Base-by-base conservation (phyloP, 2,888 invertebrate genomes). In the Seira musarum region DNA sequence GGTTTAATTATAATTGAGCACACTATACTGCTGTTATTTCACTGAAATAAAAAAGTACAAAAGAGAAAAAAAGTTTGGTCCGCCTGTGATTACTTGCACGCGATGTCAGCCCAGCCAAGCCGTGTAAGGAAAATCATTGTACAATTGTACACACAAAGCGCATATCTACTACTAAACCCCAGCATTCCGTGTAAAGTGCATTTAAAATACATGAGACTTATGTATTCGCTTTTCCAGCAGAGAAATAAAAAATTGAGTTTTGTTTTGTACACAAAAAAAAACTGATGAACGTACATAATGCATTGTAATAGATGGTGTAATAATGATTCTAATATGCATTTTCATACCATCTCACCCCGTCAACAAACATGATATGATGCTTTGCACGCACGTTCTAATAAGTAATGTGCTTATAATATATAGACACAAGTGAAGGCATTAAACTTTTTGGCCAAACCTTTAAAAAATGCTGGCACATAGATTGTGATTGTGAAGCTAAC, bases 1-100 rank as follows among this genome's bases (percentile, higher is more conserved):
- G 80, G 68, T 69, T 74, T 80, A 80, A 80, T 80, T 80, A 80
- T 80, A 80, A 80, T 80, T 80, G 80, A 80, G 73, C 73, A 80
- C 80, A 74, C 74, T 80, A 69, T 69, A 74, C 73, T 80, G 74
- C 73, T 80, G 80, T 80, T 40, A 40, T 40, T 80, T 74, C 73
- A 74, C 64, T 74, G 73, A 74, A 74, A 74, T 80, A 74, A 80
- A 71, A 40, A 74, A 64, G 74, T 65, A 74, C 57, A 53, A 65
- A 40, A 40, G 40, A 40, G 40, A 40, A 40, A 64, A 30, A 57
- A 68, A 68, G 49, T 21, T 74, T 74, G 64, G 65, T 74, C 66
- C 65, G 60, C 53, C 63, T 80, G 71, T 63, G 80, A 80, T 80
- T 80, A 74, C 69, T 68, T 80, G 80, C 80, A 80, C 80, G 80